phyloP scores from a whole-genome alignment of 2,797 vertebrate species.

The Chelidonichthys spinosus region DNA sequence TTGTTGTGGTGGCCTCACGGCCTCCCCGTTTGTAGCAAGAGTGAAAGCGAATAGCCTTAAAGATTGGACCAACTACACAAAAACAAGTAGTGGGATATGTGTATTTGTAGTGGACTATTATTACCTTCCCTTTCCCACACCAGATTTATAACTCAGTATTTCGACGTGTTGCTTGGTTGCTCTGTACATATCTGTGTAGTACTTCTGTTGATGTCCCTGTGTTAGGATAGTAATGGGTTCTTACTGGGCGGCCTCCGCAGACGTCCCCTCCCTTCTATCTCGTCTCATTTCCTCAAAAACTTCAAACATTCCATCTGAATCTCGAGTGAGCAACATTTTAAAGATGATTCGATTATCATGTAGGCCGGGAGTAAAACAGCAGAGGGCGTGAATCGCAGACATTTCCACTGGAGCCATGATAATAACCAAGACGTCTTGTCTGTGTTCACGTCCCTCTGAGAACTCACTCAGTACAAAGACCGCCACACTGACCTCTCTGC shows the following conservation, averaged over 20 bases:
- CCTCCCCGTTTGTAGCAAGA: slow-evolving; percentile 71
- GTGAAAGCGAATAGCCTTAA: slow-evolving; percentile 73
- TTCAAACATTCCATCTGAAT: slow-evolving; percentile 81
- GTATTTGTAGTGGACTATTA: slow-evolving; percentile 71
- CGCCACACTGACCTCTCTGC: slow-evolving; percentile 45
- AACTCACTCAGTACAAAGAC: slow-evolving; percentile 38
- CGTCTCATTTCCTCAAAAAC: slow-evolving; percentile 66
- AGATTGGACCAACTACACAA: slow-evolving; percentile 68
- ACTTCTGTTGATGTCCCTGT: slow-evolving; percentile 78
- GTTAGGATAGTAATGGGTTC: slow-evolving; percentile 79
- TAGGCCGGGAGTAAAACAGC: slow-evolving; percentile 24
- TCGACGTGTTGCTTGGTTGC: slow-evolving; percentile 77
- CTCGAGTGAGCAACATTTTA: slow-evolving; percentile 49
- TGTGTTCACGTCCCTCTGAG: slow-evolving; percentile 59
- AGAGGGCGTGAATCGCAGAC: slow-evolving; percentile 50
- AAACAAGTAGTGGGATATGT: slow-evolving; percentile 67
- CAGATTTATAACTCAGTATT: slow-evolving; percentile 76
- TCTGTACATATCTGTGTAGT: slow-evolving; percentile 82
- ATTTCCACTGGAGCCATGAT: slow-evolving; percentile 67
- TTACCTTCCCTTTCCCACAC: slow-evolving; percentile 65
- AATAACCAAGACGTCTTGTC: slow-evolving; percentile 60
- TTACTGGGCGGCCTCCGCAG: slow-evolving; percentile 73
- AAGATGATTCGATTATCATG: slow-evolving; percentile 52
- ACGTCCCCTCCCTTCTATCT: slow-evolving; percentile 65
- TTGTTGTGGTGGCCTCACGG: slow-evolving; percentile 59